Base-by-base conservation (phyloP, 1,140 invertebrate species). In the Leptonema lineaticorne region DNA sequence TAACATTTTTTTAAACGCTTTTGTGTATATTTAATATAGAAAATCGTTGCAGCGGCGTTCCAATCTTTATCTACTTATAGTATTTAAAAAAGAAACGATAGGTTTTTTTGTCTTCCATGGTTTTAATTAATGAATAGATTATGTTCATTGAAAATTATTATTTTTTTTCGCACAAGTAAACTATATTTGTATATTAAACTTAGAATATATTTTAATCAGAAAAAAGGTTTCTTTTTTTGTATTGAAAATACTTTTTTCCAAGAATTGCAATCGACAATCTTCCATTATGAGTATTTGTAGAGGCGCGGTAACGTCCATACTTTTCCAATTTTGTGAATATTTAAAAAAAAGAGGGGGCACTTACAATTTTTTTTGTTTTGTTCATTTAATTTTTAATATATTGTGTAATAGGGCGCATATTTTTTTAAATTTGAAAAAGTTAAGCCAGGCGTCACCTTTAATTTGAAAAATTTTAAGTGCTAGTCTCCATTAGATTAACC, bases 211-310 rank as follows among this genome's bases (percentile, higher is more conserved):
- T n/a, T 41, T 41, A 14, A 41, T 41, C 16, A 16, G 37, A 41
- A 41, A 6, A 33, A 33, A 33, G 11, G 16, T 2, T 14, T 16
- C 37, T 41, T n/a, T n/a, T n/a, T 41, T 41, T 41, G 37, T 41
- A 41, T 41, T 41, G 16, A 41, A 41, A 41, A 41, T 41, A 41
- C 37, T 41, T 41, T 41, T 41, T 41, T 22, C 16, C 20, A 18
- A 22, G 11, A 53, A 53, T 53, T 26, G 48, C 48, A 53, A 53
- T 53, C 48, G 48, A 53, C 48, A 53, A 53, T 53, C 48, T 53
- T 53, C 48, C 48, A 53, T 53, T 48, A 7, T 6, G 16, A 20
- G 5, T 33, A 41, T 41, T 41, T 41, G 37, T 41, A 41, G 9
- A 41, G 37, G 37, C 37, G 37, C 37, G 37, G 37, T 41, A 41